Evolutionary conservation across 2,888 invertebrate species (phyloP).

Genomic region (Horisme vitalbata): DNA sequence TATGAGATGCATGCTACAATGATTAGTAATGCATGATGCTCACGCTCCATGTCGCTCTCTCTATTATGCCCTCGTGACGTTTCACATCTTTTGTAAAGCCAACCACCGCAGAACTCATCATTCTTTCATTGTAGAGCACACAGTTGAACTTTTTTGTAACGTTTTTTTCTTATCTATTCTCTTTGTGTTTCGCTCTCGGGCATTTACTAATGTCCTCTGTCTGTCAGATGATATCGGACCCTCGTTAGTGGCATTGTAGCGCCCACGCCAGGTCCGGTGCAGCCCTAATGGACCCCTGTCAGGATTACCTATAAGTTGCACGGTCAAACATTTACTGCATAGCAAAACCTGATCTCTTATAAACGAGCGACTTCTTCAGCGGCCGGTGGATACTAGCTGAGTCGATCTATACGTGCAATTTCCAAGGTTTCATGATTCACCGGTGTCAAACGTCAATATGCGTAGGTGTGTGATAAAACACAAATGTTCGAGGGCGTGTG

Average conservation of each 20-base stretch:
- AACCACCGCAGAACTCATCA: constrained; percentile 56
- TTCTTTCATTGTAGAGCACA: constrained; percentile 59
- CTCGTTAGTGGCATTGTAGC: constrained; percentile 77
- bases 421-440: constrained; percentile 52
- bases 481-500: constrained; percentile 63
- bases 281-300: constrained; percentile 62
- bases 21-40: constrained; percentile 71
- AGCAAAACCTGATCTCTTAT: constrained; percentile 50
- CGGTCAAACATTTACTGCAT: constrained; percentile 54
- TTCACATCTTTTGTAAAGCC: constrained; percentile 68
- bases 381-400: constrained; percentile 19
- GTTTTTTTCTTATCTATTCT: constrained; percentile 57
- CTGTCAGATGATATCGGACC: constrained; percentile 70
- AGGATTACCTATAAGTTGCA: constrained; percentile 61
- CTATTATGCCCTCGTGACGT: constrained; percentile 71
- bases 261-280: constrained; percentile 58
- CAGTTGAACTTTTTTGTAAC: constrained; percentile 56
- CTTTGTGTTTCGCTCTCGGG: constrained; percentile 55
- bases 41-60: constrained; percentile 69
- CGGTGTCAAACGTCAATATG: constrained; percentile 45
- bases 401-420: constrained; percentile 27
- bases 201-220: constrained; percentile 69
- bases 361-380: constrained; percentile 27
- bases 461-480: constrained; percentile 63
- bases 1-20: constrained; percentile 54